phyloP scores from a whole-genome alignment of 2,888 invertebrate genomes.

The Syrista parreyssii region DNA sequence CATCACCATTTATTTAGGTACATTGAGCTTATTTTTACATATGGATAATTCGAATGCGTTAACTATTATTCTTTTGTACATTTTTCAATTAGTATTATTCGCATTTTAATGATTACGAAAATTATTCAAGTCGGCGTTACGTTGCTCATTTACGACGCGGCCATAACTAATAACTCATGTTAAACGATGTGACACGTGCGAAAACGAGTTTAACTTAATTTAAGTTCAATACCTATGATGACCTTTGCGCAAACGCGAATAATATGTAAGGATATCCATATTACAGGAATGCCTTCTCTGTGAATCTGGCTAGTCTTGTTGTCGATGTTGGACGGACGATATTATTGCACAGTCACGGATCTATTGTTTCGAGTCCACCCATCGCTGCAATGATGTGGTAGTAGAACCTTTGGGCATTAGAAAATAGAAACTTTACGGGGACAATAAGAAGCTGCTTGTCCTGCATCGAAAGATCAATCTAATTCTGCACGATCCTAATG shows the following conservation, averaged over 20 bases:
- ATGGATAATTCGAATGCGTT: neutral
- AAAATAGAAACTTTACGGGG: neutral
- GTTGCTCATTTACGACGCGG: neutral
- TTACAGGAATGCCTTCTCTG: neutral
- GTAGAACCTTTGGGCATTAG: neutral
- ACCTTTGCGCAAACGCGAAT: neutral
- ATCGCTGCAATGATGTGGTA: neutral
- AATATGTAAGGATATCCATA: neutral
- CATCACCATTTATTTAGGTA: conserved; percentile 27
- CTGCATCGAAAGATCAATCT: neutral
- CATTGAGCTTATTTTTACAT: conserved; percentile 12
- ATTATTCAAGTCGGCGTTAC: neutral
- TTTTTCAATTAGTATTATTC: neutral
- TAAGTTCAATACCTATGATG: neutral
- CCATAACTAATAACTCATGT: neutral
- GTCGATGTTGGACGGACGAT: neutral
- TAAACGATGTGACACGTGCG: neutral
- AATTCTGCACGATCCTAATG: neutral
- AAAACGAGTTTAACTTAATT: neutral
- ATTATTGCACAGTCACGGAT: neutral
- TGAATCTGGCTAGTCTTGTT: neutral
- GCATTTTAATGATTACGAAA: neutral
- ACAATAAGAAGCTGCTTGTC: neutral
- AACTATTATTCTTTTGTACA: neutral
- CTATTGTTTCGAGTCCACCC: neutral